phyloP scores from a whole-genome alignment of 2,797 vertebrate genomes.

The Paguma larvata region DNA sequence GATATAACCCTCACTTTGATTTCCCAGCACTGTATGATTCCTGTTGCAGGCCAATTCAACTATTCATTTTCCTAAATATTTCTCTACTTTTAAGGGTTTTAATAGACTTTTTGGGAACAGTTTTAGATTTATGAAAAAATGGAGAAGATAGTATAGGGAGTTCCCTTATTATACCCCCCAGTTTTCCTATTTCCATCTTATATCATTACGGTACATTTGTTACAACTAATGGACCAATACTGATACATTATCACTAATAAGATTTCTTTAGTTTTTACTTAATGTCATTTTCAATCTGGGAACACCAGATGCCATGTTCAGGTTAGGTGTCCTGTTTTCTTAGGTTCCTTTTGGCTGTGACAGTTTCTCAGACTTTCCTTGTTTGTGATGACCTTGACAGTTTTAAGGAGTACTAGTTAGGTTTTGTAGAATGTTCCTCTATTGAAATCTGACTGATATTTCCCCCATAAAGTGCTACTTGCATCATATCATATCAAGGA shows the following conservation, averaged over 20 bases:
- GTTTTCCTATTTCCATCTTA: neutral
- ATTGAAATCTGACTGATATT: neutral
- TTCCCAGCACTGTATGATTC: neutral
- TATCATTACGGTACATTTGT: neutral
- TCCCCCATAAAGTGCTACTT: neutral
- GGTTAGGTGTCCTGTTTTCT: neutral
- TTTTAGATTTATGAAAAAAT: neutral
- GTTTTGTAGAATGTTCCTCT: neutral
- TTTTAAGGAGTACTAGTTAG: neutral
- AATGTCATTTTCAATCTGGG: neutral
- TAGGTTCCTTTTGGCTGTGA: neutral
- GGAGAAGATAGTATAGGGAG: neutral
- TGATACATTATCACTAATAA: neutral
- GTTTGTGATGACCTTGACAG: neutral
- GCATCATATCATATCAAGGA: neutral
- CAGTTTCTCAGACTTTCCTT: neutral
- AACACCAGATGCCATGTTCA: neutral
- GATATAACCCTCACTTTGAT: neutral
- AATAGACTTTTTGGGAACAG: neutral
- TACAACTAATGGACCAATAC: neutral
- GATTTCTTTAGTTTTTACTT: neutral
- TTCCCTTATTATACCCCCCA: neutral
- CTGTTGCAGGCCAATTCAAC: neutral
- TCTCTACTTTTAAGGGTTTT: neutral
- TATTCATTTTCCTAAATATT: neutral